phyloP scores from a whole-genome alignment of 2,888 invertebrate species.

The Scelioninae gen. 1 region DNA sequence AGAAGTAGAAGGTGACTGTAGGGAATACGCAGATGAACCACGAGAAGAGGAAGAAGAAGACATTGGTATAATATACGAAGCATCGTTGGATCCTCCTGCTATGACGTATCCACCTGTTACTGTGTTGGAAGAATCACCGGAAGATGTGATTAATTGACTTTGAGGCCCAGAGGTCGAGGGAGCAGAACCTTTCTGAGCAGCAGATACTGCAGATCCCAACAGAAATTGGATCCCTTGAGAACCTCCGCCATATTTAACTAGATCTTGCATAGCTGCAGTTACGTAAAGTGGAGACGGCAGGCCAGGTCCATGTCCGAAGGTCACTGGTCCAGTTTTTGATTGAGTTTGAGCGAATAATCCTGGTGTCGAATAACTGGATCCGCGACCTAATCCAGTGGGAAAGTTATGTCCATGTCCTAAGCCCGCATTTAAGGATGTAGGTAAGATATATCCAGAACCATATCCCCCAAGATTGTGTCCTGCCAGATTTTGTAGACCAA shows the following conservation, averaged over 20 bases:
- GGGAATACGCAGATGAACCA: slow-evolving; percentile 66
- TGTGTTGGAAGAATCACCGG: slow-evolving; percentile 71
- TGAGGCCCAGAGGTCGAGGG: slow-evolving; percentile 65
- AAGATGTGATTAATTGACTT: slow-evolving; percentile 55
- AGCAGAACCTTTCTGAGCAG: slow-evolving; percentile 71
- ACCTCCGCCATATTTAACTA: slow-evolving; percentile 74
- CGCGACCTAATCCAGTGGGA: slow-evolving; percentile 69
- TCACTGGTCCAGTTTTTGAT: slow-evolving; percentile 81
- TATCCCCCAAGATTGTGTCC: slow-evolving; percentile 70
- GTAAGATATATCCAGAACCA: slow-evolving; percentile 45
- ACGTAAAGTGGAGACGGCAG: slow-evolving; percentile 74
- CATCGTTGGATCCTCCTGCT: slow-evolving; percentile 52
- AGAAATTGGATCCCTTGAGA: slow-evolving; percentile 73
- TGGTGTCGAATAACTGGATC: slow-evolving; percentile 57
- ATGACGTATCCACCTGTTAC: slow-evolving; percentile 75
- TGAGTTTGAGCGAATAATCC: slow-evolving; percentile 71
- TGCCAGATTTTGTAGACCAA: slow-evolving; percentile 49
- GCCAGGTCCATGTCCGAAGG: slow-evolving; percentile 74
- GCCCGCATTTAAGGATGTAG: slow-evolving; percentile 49
- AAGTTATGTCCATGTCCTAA: slow-evolving; percentile 69
- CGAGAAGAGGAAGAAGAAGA: slow-evolving; percentile 65
- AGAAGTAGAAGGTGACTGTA: slow-evolving; percentile 60
- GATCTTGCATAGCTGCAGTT: slow-evolving; percentile 75
- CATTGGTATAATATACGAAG: slow-evolving; percentile 71
- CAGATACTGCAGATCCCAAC: slow-evolving; percentile 72